Percentiles rank a stretch among this genome's conserved stretches.
These are phyloP conservation scores for Sphinx pinastri DNA, from an alignment of 2,888 invertebrate genomes.

Conservation along the genomic window DNA sequence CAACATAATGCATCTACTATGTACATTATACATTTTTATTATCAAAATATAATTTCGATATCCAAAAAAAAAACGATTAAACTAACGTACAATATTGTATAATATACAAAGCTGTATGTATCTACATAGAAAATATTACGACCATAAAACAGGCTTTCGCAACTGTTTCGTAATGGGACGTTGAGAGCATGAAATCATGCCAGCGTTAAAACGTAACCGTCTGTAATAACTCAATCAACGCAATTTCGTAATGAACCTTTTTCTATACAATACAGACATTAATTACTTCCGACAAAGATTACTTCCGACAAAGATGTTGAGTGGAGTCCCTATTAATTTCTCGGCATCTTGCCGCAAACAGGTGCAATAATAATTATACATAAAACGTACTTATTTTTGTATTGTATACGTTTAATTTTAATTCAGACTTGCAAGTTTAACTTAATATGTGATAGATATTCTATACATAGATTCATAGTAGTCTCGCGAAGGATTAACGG, in stretches of 20 bases:
- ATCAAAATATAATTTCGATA: neutral
- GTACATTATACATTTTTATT: neutral
- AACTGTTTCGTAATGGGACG: conserved; percentile 54
- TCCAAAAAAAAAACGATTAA: neutral
- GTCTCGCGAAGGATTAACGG: no score
- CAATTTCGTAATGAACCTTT: conserved; percentile 75
- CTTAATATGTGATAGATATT: no score
- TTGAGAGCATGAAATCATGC: conserved; percentile 61
- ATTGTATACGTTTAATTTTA: no score
- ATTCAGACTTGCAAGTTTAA: no score
- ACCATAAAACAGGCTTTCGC: conserved; percentile 45
- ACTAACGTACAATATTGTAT: conserved; percentile 2
- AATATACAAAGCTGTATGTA: conserved; percentile 30
- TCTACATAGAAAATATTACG: conserved; percentile 12
- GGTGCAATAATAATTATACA: neutral
- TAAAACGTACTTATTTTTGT: no score
- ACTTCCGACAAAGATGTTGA: conserved; percentile 65
- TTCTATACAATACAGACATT: conserved; percentile 58
- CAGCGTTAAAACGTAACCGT: conserved; percentile 37
- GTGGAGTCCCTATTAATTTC: conserved; percentile 61
- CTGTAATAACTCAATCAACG: conserved; percentile 79
- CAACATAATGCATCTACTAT: no score
- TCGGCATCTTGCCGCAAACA: conserved; percentile 61
- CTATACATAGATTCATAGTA: no score
- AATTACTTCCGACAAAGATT: conserved; percentile 61